A percentile compares a stretch with the other conserved stretches of the same genome.
Conservation (phyloP, 2,888 invertebrate genomes). For the Zhuqinia jingwanae region DNA sequence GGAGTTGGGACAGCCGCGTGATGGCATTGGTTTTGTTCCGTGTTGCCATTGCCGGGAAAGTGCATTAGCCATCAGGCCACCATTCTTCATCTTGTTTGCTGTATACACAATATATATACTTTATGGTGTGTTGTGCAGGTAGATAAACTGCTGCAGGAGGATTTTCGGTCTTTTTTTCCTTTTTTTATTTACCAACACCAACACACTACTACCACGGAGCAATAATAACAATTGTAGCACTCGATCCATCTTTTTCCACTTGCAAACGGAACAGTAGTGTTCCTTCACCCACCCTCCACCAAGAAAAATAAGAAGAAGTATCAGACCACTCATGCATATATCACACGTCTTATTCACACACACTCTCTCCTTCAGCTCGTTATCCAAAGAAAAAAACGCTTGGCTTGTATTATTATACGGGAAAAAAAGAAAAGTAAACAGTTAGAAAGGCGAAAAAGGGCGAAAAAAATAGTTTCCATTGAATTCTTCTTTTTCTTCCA, state of each 20-base stretch:
- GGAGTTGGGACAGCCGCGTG: slow-evolving; percentile 25
- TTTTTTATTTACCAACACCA: slow-evolving; percentile 18
- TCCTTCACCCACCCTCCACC: no score
- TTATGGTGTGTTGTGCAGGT: no score
- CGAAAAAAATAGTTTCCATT: slow-evolving; percentile 1
- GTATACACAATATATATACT: neutral
- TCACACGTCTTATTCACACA: neutral
- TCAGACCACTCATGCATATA: slow-evolving; percentile 21
- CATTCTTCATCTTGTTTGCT: neutral
- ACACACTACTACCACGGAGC: no score
- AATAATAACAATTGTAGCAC: slow-evolving; percentile 18
- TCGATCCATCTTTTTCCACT: slow-evolving; percentile 36
- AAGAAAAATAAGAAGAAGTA: no score
- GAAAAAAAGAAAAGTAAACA: slow-evolving; percentile 1
- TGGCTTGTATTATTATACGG: neutral
- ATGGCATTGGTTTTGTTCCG: slow-evolving; percentile 23
- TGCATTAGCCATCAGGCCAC: slow-evolving; percentile 14
- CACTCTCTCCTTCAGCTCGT: slow-evolving; percentile 8
- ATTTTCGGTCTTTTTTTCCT: neutral
- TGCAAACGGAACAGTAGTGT: neutral
- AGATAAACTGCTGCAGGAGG: neutral
- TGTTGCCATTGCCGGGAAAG: neutral
- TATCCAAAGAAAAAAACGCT: no score
- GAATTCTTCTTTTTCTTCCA: neutral
- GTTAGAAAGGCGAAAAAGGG: neutral